phyloP scores from a whole-genome alignment of 2,888 invertebrate genomes.

The Amphipyra berbera region DNA sequence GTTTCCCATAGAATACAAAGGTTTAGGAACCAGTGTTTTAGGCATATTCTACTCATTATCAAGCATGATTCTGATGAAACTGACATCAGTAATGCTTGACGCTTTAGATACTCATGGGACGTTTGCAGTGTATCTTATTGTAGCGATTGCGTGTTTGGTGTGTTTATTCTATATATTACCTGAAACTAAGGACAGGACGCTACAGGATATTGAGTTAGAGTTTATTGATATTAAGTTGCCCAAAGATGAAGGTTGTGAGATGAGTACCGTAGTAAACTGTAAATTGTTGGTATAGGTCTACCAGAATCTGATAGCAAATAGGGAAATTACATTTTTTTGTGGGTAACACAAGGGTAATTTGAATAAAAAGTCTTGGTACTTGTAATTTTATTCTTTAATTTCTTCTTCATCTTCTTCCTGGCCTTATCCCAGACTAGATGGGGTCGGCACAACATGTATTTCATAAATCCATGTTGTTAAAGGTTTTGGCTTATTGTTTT shows the following conservation, averaged over 20 bases:
- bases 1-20: slow-evolving; percentile 47
- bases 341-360: no score
- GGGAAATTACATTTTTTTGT: no score
- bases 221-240: slow-evolving; percentile 32
- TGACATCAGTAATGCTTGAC: slow-evolving; percentile 39
- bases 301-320: no score
- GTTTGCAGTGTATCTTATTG: slow-evolving; percentile 16
- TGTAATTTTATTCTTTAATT: no score
- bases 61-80: slow-evolving; percentile 48
- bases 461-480: no score
- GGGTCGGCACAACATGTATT: no score
- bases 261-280: background rate
- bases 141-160: slow-evolving; percentile 23
- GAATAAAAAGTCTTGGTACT: no score
- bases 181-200: slow-evolving; percentile 47
- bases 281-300: no score
- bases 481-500: no score
- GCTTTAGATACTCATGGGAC: slow-evolving; percentile 28
- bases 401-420: no score
- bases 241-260: slow-evolving; percentile 1
- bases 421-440: no score
- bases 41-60: slow-evolving; percentile 43
- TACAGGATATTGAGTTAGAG: slow-evolving; percentile 45
- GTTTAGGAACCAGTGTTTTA: slow-evolving; percentile 40
- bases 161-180: slow-evolving; percentile 31